These are phyloP conservation scores for Tapera naevia DNA, from an alignment of 2,797 vertebrate species.

Conservation along the genomic window DNA sequence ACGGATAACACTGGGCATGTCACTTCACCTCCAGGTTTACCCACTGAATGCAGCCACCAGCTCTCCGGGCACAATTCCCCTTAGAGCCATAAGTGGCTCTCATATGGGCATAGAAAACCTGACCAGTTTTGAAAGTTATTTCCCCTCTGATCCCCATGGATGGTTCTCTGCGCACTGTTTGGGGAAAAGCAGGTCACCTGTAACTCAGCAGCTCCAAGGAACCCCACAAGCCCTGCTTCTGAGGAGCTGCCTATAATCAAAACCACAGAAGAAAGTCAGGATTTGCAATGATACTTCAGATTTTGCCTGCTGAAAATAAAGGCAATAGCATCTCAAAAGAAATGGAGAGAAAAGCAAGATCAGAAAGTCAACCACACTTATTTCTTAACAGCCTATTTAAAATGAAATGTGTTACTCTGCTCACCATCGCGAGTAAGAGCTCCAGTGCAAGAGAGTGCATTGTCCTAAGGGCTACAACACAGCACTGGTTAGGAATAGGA, in stretches of 20 bases:
- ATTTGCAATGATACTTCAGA: background rate
- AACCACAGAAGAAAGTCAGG: background rate
- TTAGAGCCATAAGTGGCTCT: background rate
- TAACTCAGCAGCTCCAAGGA: background rate
- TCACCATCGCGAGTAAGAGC: background rate
- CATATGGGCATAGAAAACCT: background rate
- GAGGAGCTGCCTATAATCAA: background rate
- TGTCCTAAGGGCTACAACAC: background rate
- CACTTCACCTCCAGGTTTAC: background rate
- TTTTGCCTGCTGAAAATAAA: background rate
- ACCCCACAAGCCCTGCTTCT: background rate
- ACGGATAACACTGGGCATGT: background rate
- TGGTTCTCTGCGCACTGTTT: fast-evolving
- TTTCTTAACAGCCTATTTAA: slow-evolving; percentile 32
- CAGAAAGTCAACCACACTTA: background rate
- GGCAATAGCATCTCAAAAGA: background rate
- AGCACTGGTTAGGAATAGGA: background rate
- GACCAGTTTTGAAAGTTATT: background rate
- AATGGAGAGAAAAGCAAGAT: background rate
- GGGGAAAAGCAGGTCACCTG: background rate
- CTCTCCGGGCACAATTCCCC: background rate
- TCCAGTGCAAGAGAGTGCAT: background rate
- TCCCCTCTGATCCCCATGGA: background rate
- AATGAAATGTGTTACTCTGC: background rate
- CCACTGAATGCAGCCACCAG: background rate